These are phyloP conservation scores for Pimephales promelas DNA, from an alignment of 2,113 vertebrate species.

Conservation along the genomic window DNA sequence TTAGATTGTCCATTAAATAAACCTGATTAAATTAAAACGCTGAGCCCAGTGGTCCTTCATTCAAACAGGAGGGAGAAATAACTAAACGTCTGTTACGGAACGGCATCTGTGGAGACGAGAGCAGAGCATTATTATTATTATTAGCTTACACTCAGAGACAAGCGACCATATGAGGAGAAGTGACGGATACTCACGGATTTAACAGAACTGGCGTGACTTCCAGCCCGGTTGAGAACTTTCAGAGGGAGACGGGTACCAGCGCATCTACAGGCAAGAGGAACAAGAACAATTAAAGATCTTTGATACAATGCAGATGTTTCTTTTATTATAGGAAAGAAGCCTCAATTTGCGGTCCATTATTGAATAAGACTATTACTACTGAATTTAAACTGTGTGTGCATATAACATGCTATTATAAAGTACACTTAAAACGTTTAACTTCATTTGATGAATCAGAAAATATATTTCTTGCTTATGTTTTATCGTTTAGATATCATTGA, in stretches of 20 bases:
- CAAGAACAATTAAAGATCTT: not conserved
- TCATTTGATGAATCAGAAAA: no score
- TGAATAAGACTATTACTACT: no score
- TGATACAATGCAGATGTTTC: not conserved
- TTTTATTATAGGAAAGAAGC: no score
- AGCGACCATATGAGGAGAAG: not conserved
- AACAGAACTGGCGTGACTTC: slow-evolving; percentile 98
- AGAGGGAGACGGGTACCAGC: slow-evolving; percentile 92
- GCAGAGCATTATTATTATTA: no score
- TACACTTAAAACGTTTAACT: no score
- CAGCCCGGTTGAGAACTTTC: slow-evolving; percentile 93
- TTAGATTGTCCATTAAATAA: slow-evolving; percentile 59
- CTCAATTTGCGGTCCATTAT: no score
- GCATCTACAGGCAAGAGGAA: slow-evolving; percentile 79
- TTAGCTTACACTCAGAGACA: not conserved
- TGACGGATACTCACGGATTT: slow-evolving; percentile 73
- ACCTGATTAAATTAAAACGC: slow-evolving; percentile 55
- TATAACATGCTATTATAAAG: no score
- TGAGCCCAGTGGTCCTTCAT: slow-evolving; percentile 48
- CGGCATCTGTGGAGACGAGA: slow-evolving; percentile 29
- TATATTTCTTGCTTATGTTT: no score
- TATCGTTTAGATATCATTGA: no score
- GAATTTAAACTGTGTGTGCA: no score
- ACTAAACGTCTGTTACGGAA: slow-evolving; percentile 28
- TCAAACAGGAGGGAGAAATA: slow-evolving; percentile 33